A percentile compares a stretch with the other conserved stretches of the same genome.
Evolutionary conservation across 2,888 invertebrate genomes (phyloP).

Genomic region (Aphrophora alni): DNA sequence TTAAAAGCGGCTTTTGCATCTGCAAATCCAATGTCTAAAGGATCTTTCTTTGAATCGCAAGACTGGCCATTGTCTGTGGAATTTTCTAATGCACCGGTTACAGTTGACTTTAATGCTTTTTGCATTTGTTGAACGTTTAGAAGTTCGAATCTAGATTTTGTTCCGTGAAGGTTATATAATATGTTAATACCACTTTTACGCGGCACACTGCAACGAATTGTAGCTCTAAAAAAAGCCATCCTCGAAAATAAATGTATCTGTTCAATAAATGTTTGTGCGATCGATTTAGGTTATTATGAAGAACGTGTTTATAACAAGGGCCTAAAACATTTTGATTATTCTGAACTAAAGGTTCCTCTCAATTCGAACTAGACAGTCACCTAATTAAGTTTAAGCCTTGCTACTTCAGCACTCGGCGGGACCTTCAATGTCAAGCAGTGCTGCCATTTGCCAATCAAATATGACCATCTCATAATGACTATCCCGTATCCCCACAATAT

Average conservation of each 20-base stretch:
- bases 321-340: background rate
- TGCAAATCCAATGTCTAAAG: slow-evolving; percentile 84
- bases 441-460: background rate
- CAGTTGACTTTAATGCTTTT: slow-evolving; percentile 54
- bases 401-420: background rate
- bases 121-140: slow-evolving; percentile 47
- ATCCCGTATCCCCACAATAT: no score
- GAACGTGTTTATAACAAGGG: no score
- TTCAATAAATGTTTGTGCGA: background rate
- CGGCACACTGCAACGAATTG: background rate
- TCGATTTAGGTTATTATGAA: background rate
- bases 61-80: slow-evolving; percentile 31
- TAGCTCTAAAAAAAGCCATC: background rate
- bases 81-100: slow-evolving; percentile 46
- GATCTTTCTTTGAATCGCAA: slow-evolving; percentile 60
- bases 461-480: no score
- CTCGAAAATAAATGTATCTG: background rate
- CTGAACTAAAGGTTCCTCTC: background rate
- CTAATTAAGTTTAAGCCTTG: background rate
- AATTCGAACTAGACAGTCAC: background rate
- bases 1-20: slow-evolving; percentile 92
- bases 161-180: background rate
- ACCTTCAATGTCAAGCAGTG: background rate
- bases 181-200: background rate
- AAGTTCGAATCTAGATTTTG: background rate